Evolutionary conservation across 2,888 invertebrate genomes (phyloP).

Genomic region (Leucoma salicis): DNA sequence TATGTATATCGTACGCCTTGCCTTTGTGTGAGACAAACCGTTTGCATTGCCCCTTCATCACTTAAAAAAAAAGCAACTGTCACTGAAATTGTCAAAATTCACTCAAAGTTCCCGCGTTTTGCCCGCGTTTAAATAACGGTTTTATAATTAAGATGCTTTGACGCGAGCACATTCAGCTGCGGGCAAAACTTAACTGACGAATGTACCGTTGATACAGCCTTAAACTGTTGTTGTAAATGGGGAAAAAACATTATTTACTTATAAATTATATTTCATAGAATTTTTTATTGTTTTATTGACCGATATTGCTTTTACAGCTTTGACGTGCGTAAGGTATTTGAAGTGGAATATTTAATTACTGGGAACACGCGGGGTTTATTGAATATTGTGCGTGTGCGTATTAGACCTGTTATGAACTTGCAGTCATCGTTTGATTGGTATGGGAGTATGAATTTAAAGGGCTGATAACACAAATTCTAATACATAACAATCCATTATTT

Average conservation of each 20-base stretch:
- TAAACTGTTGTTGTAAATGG: conserved; percentile 3
- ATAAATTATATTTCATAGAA: conserved; percentile 1
- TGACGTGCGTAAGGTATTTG: neutral
- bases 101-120: conserved; percentile 23
- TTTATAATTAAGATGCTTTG: neutral
- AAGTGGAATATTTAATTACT: too few relatives aligned
- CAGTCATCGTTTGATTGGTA: too few relatives aligned
- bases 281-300: neutral
- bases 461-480: too few relatives aligned
- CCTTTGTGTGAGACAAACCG: conserved; percentile 45
- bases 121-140: conserved; percentile 2
- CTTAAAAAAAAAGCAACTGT: conserved; percentile 15
- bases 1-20: conserved; percentile 35
- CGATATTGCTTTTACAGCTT: neutral
- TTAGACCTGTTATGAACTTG: too few relatives aligned
- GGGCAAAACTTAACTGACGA: conserved; percentile 10
- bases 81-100: conserved; percentile 8
- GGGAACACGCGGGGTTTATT: too few relatives aligned
- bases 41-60: conserved; percentile 45
- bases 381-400: too few relatives aligned
- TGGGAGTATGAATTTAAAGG: too few relatives aligned
- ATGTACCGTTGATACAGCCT: neutral
- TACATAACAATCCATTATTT: too few relatives aligned
- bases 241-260: conserved; percentile 5
- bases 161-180: conserved; percentile 4